Percentiles rank a stretch among this genome's conserved stretches.
These are phyloP conservation scores for Marmota flaviventris DNA, from an alignment of 2,113 vertebrate genomes.

Conservation along the genomic window DNA sequence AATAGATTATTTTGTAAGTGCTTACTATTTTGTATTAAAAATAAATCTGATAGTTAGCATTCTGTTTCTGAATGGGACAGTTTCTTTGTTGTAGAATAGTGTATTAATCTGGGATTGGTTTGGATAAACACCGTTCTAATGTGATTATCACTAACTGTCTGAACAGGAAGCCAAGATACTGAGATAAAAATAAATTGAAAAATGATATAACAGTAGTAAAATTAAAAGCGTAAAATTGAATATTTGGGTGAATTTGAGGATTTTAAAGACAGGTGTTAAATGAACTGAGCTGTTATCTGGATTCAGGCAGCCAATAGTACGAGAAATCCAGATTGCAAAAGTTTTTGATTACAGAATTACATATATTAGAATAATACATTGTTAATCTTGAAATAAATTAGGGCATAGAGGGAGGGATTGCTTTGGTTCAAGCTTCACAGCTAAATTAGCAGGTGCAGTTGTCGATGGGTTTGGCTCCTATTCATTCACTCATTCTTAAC, in stretches of 20 bases:
- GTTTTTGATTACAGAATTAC: neutral
- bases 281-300: neutral
- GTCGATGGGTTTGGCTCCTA: neutral
- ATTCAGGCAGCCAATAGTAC: neutral
- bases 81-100: slow-evolving; percentile 50
- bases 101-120: slow-evolving; percentile 10
- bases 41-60: slow-evolving; percentile 3
- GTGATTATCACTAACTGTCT: slow-evolving; percentile 17
- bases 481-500: neutral
- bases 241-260: slow-evolving; percentile 12
- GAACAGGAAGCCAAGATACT: neutral
- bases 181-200: slow-evolving; percentile 17
- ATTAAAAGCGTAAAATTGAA: slow-evolving; percentile 22
- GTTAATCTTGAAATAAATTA: slow-evolving; percentile 61
- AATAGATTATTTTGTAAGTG: slow-evolving; percentile 32
- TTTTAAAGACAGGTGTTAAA: slow-evolving; percentile 2
- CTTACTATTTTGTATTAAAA: slow-evolving; percentile 44
- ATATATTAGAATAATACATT: neutral
- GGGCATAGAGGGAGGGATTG: neutral
- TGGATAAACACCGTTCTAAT: slow-evolving; percentile 46
- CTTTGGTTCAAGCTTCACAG: slow-evolving; percentile 12
- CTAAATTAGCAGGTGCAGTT: slow-evolving; percentile 13
- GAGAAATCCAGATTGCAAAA: slow-evolving; percentile 20
- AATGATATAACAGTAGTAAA: neutral
- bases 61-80: neutral